Base-by-base conservation (phyloP, 2,888 invertebrate genomes). In the Cistogaster globosa region DNA sequence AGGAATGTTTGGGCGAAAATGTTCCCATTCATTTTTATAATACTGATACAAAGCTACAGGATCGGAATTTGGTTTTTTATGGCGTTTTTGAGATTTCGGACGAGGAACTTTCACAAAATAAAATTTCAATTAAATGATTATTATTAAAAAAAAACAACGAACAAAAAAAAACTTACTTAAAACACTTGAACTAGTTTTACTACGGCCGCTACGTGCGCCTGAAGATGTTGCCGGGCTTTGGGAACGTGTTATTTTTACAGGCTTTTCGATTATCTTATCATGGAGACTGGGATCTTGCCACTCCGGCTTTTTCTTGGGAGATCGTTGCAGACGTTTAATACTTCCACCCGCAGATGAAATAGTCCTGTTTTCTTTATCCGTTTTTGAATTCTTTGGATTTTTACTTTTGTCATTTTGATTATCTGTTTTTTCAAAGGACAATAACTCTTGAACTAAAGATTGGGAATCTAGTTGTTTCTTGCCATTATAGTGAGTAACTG, bases 41-140 rank as follows among this genome's bases (percentile, higher is more conserved):
- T 96, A 95, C 87, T 97, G 96, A 89, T 96, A 97, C 20, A 96
- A 92, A 20, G 95, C 93, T 0, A 97, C 97, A 20, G 97, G 96
- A 90, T 97, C 97, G 87, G 84, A 89, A 48, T 76, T 77, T 42
- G 87, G 83, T 62, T 87, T 88, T 20, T 81, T 38, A 22, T 84
- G 86, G n/a, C 87, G 85, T 68, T 87, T 88, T 4, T 88, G 87
- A 0, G 86, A 85, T 72, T 84, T 86, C 14, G 86, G 83, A 16
- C 87, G 88, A n/a, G 81, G 88, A 82, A 86, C 90, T 91, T 71
- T n/a, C 14, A 84, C 74, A 22, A 65, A 45, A 12, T 58, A 68
- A 71, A 20, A 63, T 36, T 62, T 18, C n/a, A 26, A 57, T 14
- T 16, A 32, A 20, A n/a, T 42, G 16, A n/a, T 18, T 9, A 5